Evolutionary conservation across 2,797 vertebrate species (phyloP).

Genomic region (Falco peregrinus): DNA sequence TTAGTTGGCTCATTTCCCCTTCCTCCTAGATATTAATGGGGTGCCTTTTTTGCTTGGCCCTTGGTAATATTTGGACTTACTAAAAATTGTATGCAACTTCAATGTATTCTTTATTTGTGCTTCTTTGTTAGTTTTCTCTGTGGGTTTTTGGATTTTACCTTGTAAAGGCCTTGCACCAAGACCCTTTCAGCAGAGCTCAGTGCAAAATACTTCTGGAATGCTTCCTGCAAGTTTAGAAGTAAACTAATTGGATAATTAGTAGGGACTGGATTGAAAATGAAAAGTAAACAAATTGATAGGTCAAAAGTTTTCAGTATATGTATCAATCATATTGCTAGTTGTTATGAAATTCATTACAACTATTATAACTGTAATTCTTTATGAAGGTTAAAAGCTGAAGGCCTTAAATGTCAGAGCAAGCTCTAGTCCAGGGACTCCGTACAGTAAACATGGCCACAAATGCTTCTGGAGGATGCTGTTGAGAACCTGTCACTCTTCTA

Average conservation of each 20-base stretch:
- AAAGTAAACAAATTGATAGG: constrained; percentile 9
- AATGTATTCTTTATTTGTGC: not conserved
- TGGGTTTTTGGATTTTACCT: not conserved
- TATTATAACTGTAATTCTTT: not conserved
- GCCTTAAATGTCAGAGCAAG: not conserved
- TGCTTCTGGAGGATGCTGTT: not conserved
- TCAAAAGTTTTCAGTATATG: not conserved
- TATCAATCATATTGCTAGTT: not conserved
- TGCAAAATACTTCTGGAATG: not conserved
- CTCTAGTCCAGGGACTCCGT: not conserved
- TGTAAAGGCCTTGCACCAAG: not conserved
- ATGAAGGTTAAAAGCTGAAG: not conserved
- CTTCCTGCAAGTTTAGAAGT: not conserved
- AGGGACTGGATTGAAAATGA: not conserved
- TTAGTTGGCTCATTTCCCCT: not conserved
- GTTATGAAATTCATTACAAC: not conserved
- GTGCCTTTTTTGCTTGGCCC: not conserved
- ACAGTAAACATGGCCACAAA: not conserved
- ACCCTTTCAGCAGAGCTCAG: not conserved
- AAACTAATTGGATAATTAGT: constrained; percentile 21
- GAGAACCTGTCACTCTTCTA: not conserved
- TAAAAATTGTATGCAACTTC: not conserved
- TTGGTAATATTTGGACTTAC: not conserved
- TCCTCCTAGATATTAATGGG: not conserved
- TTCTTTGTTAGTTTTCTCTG: not conserved